Conservation (phyloP, 2,888 invertebrate species). For the Aphelenchoides bicaudatus region DNA sequence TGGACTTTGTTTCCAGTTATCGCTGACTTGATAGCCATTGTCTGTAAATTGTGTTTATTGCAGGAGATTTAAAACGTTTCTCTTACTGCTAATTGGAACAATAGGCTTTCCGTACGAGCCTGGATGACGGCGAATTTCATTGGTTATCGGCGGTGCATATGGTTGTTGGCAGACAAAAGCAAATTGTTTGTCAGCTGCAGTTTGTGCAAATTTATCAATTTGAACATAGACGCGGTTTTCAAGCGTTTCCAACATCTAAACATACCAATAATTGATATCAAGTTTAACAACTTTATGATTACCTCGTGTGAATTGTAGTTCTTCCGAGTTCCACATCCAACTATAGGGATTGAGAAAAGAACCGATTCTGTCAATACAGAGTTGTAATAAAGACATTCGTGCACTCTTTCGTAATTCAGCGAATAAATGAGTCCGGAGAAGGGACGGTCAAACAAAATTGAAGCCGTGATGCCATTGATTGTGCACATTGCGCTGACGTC, state of each 20-base stretch:
- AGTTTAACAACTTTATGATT: conserved; percentile 22
- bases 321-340: conserved; percentile 55
- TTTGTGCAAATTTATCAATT: conserved; percentile 58
- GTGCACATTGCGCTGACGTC: conserved; percentile 59
- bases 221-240: conserved; percentile 60
- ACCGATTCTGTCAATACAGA: conserved; percentile 48
- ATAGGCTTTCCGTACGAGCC: neutral
- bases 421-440: conserved; percentile 59
- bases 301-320: conserved; percentile 53
- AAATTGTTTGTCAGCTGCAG: conserved; percentile 53
- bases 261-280: conserved; percentile 18
- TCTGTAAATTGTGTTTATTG: too few relatives aligned
- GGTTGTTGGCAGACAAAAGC: conserved; percentile 50
- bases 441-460: conserved; percentile 53
- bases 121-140: conserved; percentile 33
- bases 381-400: conserved; percentile 59
- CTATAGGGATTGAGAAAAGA: conserved; percentile 58
- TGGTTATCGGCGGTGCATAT: conserved; percentile 3
- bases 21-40: too few relatives aligned
- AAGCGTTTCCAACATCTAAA: conserved; percentile 55
- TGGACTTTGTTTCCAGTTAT: too few relatives aligned
- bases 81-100: conserved; percentile 3
- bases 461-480: conserved; percentile 56
- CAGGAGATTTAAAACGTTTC: neutral
- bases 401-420: conserved; percentile 47